Evolutionary conservation across 2,113 vertebrate species (phyloP).

Genomic region (Tupaia tana): DNA sequence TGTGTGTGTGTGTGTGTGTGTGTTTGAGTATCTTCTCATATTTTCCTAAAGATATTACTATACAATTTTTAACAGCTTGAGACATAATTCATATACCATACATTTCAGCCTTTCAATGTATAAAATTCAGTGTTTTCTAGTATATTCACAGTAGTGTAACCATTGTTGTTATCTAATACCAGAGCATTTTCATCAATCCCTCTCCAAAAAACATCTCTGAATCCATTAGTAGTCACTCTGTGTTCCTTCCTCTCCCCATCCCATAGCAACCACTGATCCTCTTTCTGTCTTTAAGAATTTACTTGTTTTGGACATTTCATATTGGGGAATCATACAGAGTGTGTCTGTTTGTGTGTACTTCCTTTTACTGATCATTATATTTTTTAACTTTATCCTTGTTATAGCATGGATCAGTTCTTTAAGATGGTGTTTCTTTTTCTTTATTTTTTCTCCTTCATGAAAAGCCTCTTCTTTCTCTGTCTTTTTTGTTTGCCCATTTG

Average conservation of each 20-base stretch:
- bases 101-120: not conserved
- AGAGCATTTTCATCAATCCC: conserved; percentile 35
- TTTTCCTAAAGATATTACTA: conserved; percentile 27
- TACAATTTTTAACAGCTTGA: not conserved
- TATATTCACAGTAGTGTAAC: not conserved
- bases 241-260: not conserved
- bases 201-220: not conserved
- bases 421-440: not conserved
- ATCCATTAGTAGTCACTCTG: not conserved
- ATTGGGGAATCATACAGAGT: not conserved
- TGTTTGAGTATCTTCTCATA: not conserved
- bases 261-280: not conserved
- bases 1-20: too few relatives aligned
- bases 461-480: not conserved
- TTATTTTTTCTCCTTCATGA: not conserved
- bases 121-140: not conserved
- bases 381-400: conserved; percentile 20
- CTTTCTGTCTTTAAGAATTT: conserved; percentile 35
- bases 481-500: not conserved
- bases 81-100: not conserved
- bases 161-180: conserved; percentile 7
- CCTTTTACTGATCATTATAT: not conserved
- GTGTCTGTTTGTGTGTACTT: conserved; percentile 6
- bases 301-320: conserved; percentile 11
- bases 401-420: not conserved